Conservation (phyloP, 2,797 vertebrate species). For the Hozukius guyotensis region DNA sequence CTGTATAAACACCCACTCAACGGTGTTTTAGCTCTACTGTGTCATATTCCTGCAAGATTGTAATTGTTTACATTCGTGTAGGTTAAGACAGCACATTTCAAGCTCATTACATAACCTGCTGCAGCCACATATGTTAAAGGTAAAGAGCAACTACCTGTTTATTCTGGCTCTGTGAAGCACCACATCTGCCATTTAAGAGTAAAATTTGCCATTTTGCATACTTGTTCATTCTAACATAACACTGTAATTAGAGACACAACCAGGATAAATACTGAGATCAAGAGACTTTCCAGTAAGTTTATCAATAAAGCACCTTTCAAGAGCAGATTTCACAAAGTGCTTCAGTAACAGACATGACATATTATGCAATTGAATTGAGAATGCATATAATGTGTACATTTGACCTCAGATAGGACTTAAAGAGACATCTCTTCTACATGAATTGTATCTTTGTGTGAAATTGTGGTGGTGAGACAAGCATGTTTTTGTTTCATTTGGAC, state of each 20-base stretch:
- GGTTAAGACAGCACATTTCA: not conserved
- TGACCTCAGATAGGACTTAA: not conserved
- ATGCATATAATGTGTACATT: not conserved
- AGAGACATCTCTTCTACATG: not conserved
- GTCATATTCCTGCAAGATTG: not conserved
- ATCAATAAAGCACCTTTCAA: not conserved
- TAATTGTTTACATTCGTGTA: not conserved
- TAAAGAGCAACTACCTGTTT: not conserved
- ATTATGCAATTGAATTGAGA: not conserved
- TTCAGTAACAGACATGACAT: not conserved
- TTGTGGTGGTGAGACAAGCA: too few relatives aligned
- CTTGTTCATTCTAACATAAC: not conserved
- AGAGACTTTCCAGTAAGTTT: not conserved
- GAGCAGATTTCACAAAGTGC: not conserved
- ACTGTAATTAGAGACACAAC: not conserved
- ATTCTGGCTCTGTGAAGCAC: not conserved
- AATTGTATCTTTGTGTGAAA: not conserved
- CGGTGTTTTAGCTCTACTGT: too few relatives aligned
- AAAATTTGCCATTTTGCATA: not conserved
- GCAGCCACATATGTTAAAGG: not conserved
- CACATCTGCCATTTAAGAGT: not conserved
- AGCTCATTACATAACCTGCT: slow-evolving; percentile 32
- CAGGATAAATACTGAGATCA: not conserved
- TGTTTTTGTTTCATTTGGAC: too few relatives aligned
- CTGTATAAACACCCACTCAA: too few relatives aligned